Conservation (phyloP, 2,113 vertebrate species). For the Leptocoma aspasia region DNA sequence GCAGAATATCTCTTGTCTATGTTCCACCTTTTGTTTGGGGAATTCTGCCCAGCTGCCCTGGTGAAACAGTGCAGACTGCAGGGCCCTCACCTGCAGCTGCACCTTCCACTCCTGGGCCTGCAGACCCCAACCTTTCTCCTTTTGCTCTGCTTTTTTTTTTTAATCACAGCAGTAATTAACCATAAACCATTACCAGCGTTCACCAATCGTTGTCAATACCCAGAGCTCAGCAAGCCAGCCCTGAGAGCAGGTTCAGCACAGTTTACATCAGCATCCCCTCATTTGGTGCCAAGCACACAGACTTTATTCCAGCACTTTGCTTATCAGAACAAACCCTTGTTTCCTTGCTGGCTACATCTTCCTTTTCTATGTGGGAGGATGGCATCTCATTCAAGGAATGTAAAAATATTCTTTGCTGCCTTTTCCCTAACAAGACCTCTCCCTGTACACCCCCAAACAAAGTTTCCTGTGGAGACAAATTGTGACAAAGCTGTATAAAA, state of each 20-base stretch:
- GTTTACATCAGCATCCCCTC: not conserved
- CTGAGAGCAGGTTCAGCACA: not conserved
- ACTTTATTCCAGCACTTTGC: not conserved
- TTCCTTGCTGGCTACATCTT: not conserved
- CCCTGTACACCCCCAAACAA: not conserved
- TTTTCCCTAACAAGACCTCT: not conserved
- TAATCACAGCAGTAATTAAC: not conserved
- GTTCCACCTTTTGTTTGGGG: not conserved
- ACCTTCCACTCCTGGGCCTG: not conserved
- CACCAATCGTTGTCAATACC: not conserved
- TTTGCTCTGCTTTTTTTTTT: not conserved
- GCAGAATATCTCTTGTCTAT: not conserved
- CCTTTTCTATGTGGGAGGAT: not conserved
- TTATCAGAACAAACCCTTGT: not conserved
- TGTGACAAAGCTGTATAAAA: not conserved
- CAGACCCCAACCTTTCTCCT: not conserved
- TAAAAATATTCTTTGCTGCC: not conserved
- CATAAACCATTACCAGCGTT: not conserved
- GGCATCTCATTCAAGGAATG: not conserved
- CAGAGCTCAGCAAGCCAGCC: not conserved
- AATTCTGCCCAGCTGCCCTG: not conserved
- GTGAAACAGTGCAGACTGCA: too few relatives aligned
- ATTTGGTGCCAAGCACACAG: not conserved
- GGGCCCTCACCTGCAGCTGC: not conserved
- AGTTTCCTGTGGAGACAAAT: not conserved